Conservation (phyloP, 2,113 vertebrate species). For the Mohoua ochrocephala region DNA sequence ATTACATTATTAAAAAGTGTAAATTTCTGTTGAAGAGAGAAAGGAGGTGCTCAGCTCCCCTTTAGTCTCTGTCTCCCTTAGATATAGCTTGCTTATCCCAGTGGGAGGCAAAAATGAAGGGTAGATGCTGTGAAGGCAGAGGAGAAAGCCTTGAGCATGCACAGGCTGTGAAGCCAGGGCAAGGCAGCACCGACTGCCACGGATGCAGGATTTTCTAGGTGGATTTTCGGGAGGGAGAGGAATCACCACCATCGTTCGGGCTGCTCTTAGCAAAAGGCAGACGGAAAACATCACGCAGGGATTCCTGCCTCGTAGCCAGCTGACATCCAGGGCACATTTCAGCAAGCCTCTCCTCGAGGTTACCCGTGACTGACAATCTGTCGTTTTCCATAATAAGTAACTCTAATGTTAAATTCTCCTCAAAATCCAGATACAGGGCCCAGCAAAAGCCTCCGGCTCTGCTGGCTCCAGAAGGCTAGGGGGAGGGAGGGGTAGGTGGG, state of each 20-base stretch:
- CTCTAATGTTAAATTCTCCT: not conserved
- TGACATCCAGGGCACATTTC: not conserved
- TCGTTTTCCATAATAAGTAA: not conserved
- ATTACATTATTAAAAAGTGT: slow-evolving; percentile 53
- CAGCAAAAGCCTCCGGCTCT: accelerated
- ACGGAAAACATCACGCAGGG: not conserved
- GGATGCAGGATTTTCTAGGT: not conserved
- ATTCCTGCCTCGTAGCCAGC: not conserved
- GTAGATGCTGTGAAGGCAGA: not conserved
- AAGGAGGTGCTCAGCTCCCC: not conserved
- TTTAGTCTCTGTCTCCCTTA: not conserved
- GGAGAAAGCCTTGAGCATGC: not conserved
- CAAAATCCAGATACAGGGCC: not conserved
- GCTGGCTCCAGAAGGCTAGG: not conserved
- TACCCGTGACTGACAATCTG: not conserved
- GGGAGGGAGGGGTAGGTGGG: not conserved
- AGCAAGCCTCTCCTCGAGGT: not conserved
- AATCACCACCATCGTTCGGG: accelerated
- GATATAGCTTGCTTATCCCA: not conserved
- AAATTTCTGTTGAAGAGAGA: slow-evolving; percentile 35
- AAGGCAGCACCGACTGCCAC: not conserved
- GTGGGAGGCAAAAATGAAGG: not conserved
- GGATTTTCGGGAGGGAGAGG: not conserved
- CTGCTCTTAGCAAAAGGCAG: not conserved
- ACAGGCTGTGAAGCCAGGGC: not conserved